Conservation (phyloP, 2,888 invertebrate genomes). For the Ormyrus nitidulus region DNA sequence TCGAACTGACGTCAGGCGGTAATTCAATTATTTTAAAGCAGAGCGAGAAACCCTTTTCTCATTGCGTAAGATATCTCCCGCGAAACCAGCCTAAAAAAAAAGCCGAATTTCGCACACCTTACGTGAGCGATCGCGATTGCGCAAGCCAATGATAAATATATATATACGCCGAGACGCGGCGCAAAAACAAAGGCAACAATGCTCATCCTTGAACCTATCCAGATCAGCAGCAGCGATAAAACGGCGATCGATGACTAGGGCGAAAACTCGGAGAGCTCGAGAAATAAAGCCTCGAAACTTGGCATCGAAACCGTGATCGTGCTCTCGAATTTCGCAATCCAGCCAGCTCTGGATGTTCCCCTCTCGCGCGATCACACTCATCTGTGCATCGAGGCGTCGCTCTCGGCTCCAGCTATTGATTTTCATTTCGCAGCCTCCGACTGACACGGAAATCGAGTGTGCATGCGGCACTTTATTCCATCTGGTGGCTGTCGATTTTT, state of each 20-base stretch:
- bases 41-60: too few relatives aligned
- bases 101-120: background rate
- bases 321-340: slow-evolving; percentile 5
- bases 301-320: background rate
- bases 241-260: too few relatives aligned
- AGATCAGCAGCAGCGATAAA: too few relatives aligned
- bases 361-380: too few relatives aligned
- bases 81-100: background rate
- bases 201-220: too few relatives aligned
- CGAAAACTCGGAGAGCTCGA: background rate
- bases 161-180: too few relatives aligned
- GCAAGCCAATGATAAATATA: too few relatives aligned
- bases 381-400: background rate
- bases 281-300: background rate
- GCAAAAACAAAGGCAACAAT: too few relatives aligned
- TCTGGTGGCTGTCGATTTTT: background rate
- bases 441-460: slow-evolving; percentile 9
- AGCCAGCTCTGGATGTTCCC: background rate
- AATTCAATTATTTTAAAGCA: too few relatives aligned
- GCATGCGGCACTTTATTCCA: background rate
- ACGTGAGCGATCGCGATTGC: too few relatives aligned
- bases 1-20: too few relatives aligned
- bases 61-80: background rate
- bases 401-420: slow-evolving; percentile 3
- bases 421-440: background rate